phyloP scores from a whole-genome alignment of 2,888 invertebrate species.

The Pristionchus entomophagus region DNA sequence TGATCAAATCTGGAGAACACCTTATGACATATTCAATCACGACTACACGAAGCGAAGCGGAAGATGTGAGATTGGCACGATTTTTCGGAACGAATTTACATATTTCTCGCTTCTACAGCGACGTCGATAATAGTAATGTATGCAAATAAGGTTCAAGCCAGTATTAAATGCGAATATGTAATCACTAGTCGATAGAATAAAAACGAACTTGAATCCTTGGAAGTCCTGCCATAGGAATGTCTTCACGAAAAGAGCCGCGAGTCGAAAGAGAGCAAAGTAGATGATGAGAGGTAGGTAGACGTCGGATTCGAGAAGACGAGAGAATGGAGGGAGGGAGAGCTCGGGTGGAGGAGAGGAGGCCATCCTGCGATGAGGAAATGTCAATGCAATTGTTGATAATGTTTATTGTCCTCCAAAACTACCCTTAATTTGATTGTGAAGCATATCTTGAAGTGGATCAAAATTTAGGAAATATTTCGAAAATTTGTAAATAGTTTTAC shows the following conservation, averaged over 20 bases:
- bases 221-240: conserved; percentile 58
- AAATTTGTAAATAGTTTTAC: background rate
- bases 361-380: background rate
- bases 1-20: no score
- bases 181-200: background rate
- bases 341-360: conserved; percentile 50
- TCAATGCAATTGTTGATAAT: background rate
- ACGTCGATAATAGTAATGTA: no score
- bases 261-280: conserved; percentile 62
- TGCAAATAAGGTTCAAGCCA: no score
- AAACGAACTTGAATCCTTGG: conserved; percentile 65
- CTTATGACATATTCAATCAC: no score
- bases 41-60: no score
- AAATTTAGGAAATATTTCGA: conserved; percentile 9
- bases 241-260: conserved; percentile 56
- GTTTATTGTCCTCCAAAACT: no score
- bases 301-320: conserved; percentile 54
- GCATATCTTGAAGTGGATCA: background rate
- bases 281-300: conserved; percentile 62
- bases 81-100: no score
- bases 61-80: no score
- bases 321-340: conserved; percentile 56
- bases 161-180: no score
- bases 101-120: no score
- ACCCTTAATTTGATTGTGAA: background rate